Base-by-base conservation (phyloP, 2,888 invertebrate genomes). In the Frankliniella fusca region DNA sequence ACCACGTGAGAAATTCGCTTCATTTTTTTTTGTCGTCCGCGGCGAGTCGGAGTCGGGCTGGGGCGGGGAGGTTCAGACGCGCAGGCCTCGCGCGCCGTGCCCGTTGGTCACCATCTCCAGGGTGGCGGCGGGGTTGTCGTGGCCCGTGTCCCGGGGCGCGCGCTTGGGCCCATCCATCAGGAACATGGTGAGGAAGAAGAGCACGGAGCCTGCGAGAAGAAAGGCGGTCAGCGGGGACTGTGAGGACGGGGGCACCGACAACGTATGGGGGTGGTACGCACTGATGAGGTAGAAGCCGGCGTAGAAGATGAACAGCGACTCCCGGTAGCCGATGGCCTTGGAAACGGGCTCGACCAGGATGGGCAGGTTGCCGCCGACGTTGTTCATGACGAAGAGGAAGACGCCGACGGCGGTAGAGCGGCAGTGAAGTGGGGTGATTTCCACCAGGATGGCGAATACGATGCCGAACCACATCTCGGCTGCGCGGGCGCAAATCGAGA, bases 401-500 rank as follows among this genome's bases (percentile, higher is more conserved):
- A 96, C 92, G 0, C 96, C 96, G 20, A 96, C 93, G 0, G 95
- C 94, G 70, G 95, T 95, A 8, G 96, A 96, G 80, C 96, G 91
- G 20, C 95, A 92, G 10, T 93, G 91, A 80, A 95, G 86, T 0
- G 96, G 96, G 1, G 96, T 95, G 84, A 96, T 94, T 89, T 96
- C 96, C 1, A 97, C 95, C 3, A 97, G 90, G 86, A 96, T 94
- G 5, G 96, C 96, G 88, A 96, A 96, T 7, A 96, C 93, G 84
- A 97, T 96, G 81, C 96, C 96, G 88, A 96, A 96, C 96, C 96
- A 97, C 96, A 96, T 96, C 89, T 96, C 96, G 86, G 96, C 96
- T 94, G 89, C 15, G 89, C 89, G 15, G 9, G 10, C 15, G 50
- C 50, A 54, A 38, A 38, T 2, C 3, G 38, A 38, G 5, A 38